Evolutionary conservation across 35 echinoderm and acorn worm genomes (phyloP).

Genomic region (Apostichopus japonicus): DNA sequence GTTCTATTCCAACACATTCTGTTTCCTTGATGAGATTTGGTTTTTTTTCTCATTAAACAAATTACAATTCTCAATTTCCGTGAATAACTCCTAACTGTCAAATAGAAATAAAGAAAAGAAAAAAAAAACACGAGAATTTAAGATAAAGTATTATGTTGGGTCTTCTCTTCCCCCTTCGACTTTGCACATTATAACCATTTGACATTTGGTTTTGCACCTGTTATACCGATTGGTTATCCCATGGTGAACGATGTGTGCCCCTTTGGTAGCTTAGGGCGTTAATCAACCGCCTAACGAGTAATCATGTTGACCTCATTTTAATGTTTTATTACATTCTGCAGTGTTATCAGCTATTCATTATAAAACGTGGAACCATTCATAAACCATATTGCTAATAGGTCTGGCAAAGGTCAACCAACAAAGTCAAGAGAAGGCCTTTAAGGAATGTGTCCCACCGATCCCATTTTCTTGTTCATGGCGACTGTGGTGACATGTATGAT

Average conservation of each 20-base stretch:
- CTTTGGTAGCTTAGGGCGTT: neutral
- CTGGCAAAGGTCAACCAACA: neutral
- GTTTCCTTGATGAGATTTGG: too few species aligned
- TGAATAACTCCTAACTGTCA: too few species aligned
- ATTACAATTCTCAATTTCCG: too few species aligned
- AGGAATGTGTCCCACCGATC: neutral
- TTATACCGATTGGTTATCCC: conserved; percentile 4
- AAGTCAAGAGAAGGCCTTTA: neutral
- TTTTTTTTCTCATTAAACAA: too few species aligned
- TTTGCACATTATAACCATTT: neutral
- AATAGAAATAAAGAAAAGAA: too few species aligned
- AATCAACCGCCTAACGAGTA: neutral
- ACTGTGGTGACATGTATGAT: neutral
- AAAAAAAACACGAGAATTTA: too few species aligned
- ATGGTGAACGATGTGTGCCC: neutral
- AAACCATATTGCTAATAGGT: neutral
- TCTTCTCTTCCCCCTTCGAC: too few species aligned
- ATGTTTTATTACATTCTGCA: neutral
- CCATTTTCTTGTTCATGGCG: neutral
- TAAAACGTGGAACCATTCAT: too few species aligned
- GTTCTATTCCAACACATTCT: too few species aligned
- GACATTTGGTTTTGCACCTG: neutral
- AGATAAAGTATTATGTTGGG: too few species aligned
- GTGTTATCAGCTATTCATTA: too few species aligned
- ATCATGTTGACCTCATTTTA: neutral